phyloP scores from a whole-genome alignment of 2,797 vertebrate genomes.

The Danio kyathit region DNA sequence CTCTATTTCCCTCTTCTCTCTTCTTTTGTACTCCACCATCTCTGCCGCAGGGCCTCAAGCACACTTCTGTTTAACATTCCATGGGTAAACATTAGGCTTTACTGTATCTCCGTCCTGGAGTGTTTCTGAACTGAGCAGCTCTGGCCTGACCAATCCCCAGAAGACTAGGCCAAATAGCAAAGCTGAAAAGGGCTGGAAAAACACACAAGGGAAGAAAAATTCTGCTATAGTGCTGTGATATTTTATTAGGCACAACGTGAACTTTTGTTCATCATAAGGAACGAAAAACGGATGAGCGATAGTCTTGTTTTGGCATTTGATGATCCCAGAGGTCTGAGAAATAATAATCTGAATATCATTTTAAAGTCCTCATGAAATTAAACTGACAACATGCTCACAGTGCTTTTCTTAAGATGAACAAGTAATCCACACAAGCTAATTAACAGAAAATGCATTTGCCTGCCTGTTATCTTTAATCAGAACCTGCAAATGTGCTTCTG shows the following conservation, averaged over 20 bases:
- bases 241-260: constrained; percentile 30
- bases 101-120: constrained; percentile 62
- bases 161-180: constrained; percentile 5
- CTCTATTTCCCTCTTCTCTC: not conserved
- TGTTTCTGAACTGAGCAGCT: constrained; percentile 65
- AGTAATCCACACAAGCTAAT: too few relatives aligned
- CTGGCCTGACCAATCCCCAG: constrained; percentile 59
- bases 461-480: too few relatives aligned
- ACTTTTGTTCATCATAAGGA: constrained; percentile 27
- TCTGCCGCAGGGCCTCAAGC: constrained; percentile 50
- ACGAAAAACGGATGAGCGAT: not conserved
- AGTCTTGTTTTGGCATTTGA: constrained; percentile 16
- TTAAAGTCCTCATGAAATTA: too few relatives aligned
- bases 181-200: not conserved
- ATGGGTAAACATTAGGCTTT: constrained; percentile 59
- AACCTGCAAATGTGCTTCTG: too few relatives aligned
- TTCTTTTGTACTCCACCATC: not conserved
- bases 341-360: not conserved
- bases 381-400: too few relatives aligned
- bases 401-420: too few relatives aligned
- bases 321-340: not conserved
- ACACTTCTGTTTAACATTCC: constrained; percentile 65
- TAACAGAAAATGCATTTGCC: too few relatives aligned
- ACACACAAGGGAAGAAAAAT: not conserved
- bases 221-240: constrained; percentile 19